These are phyloP conservation scores for Amiota mariae DNA, from an alignment of 2,888 invertebrate genomes.

Conservation along the genomic window DNA sequence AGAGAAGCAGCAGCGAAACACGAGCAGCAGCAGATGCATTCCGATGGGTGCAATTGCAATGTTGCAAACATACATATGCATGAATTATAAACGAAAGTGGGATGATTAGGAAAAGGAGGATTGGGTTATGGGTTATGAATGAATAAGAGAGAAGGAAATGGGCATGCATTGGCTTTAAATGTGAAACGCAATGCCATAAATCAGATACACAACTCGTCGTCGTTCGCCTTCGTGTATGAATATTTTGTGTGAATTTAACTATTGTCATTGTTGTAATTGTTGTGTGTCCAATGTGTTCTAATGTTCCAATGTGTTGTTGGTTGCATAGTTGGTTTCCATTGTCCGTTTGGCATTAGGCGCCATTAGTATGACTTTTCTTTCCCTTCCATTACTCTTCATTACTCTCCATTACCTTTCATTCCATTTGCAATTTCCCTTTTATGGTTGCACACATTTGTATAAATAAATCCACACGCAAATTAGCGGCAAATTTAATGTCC, in stretches of 20 bases:
- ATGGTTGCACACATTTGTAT: background rate
- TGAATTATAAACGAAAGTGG: background rate
- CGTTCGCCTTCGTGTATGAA: slow-evolving; percentile 8
- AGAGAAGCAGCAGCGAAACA: background rate
- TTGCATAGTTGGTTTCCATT: background rate
- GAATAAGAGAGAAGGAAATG: too few relatives aligned
- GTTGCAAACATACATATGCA: background rate
- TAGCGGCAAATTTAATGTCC: slow-evolving; percentile 24
- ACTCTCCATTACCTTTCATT: background rate
- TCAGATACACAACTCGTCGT: background rate
- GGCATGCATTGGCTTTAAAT: background rate
- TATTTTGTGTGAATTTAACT: slow-evolving; percentile 4
- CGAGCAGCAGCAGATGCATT: background rate
- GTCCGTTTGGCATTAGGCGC: slow-evolving; percentile 3
- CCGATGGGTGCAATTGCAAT: background rate
- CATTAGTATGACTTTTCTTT: background rate
- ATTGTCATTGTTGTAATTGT: background rate
- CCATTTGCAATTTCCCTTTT: background rate
- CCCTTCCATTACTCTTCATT: background rate
- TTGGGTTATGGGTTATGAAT: too few relatives aligned
- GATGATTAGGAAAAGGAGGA: background rate
- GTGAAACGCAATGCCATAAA: slow-evolving; percentile 21
- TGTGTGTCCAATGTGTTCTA: too few relatives aligned
- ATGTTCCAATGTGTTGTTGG: too few relatives aligned
- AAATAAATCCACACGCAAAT: slow-evolving; percentile 27